These are phyloP conservation scores for Cepaea hortensis DNA, from an alignment of 2,888 invertebrate species.

Conservation along the genomic window DNA sequence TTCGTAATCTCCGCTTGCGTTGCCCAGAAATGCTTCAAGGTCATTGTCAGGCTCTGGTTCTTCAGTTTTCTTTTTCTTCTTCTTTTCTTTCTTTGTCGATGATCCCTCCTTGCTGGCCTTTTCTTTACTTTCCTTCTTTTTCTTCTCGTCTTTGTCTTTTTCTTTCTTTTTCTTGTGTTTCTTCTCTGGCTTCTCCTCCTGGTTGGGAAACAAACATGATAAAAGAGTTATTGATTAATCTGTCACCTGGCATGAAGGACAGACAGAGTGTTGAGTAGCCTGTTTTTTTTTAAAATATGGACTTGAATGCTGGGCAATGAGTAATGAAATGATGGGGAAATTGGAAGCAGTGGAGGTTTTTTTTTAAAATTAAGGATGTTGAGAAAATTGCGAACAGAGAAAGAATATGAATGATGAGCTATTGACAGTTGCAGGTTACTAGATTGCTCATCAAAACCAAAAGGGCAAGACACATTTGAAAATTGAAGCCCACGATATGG, in stretches of 20 bases:
- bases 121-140: conserved; percentile 30
- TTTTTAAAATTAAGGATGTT: no score
- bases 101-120: conserved; percentile 47
- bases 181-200: conserved; percentile 44
- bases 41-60: conserved; percentile 62
- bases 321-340: no score
- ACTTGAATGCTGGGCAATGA: no score
- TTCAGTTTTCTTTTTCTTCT: conserved; percentile 50
- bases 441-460: no score
- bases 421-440: no score
- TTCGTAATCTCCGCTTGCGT: conserved; percentile 62
- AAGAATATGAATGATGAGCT: no score
- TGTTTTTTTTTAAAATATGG: no score
- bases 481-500: no score
- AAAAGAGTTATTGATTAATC: background rate
- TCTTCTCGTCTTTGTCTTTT: conserved; percentile 35
- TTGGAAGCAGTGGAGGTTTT: no score
- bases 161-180: conserved; percentile 48
- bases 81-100: conserved; percentile 43
- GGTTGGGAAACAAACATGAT: background rate
- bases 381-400: no score
- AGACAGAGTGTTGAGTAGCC: no score
- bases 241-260: background rate
- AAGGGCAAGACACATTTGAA: no score
- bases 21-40: conserved; percentile 69